phyloP scores from a whole-genome alignment of 2,797 vertebrate genomes.

The Falco concolor region DNA sequence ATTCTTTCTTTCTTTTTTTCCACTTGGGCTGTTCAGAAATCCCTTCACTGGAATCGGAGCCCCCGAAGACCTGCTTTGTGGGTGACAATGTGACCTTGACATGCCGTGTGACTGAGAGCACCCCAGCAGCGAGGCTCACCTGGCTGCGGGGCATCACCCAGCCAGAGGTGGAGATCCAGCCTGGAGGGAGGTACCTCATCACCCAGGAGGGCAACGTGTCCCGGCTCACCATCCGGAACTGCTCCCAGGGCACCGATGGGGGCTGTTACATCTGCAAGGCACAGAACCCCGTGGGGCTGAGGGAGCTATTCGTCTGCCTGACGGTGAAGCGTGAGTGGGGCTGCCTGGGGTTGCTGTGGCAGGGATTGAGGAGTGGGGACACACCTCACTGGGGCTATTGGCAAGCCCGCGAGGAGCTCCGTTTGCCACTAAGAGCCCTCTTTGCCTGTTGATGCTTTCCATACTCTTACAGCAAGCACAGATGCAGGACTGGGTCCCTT shows the following conservation, averaged over 20 bases:
- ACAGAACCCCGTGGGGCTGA: slow-evolving; percentile 79
- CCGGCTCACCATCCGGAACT: slow-evolving; percentile 83
- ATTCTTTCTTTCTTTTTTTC: neutral
- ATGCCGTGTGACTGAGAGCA: slow-evolving; percentile 73
- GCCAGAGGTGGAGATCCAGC: slow-evolving; percentile 53
- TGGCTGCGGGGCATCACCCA: slow-evolving; percentile 79
- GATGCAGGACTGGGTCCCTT: neutral
- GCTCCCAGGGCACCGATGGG: slow-evolving; percentile 77
- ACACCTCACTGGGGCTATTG: accelerated
- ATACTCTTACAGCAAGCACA: accelerated
- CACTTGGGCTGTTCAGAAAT: slow-evolving; percentile 63
- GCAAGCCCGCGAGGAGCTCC: accelerated
- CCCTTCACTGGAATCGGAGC: slow-evolving; percentile 78
- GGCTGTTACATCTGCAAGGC: slow-evolving; percentile 87
- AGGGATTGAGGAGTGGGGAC: neutral
- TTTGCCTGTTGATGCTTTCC: neutral
- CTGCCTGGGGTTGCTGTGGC: neutral
- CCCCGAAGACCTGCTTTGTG: slow-evolving; percentile 77
- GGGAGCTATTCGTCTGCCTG: slow-evolving; percentile 82
- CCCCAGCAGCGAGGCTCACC: slow-evolving; percentile 71
- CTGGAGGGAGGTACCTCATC: slow-evolving; percentile 76
- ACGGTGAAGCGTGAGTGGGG: slow-evolving; percentile 80
- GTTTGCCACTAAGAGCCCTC: neutral
- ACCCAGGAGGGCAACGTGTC: slow-evolving; percentile 55
- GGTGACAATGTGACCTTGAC: slow-evolving; percentile 76